Evolutionary conservation across 2,797 vertebrate species (phyloP).

Genomic region (Aplochiton taeniatus): DNA sequence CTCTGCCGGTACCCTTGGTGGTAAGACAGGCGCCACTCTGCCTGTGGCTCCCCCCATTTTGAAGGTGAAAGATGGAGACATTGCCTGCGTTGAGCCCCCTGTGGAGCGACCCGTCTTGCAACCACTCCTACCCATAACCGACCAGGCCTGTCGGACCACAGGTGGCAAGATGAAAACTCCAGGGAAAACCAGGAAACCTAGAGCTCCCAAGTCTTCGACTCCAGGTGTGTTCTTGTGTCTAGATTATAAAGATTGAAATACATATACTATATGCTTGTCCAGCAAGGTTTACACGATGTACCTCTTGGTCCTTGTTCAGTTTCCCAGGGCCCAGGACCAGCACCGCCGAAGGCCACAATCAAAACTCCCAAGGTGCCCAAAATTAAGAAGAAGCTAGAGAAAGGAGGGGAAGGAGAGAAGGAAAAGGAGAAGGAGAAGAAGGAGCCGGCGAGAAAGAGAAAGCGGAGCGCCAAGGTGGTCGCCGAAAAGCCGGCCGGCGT

Average conservation of each 20-base stretch:
- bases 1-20: slow-evolving; percentile 46
- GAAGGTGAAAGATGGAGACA: slow-evolving; percentile 60
- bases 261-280: not conserved
- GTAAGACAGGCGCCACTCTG: slow-evolving; percentile 43
- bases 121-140: slow-evolving; percentile 57
- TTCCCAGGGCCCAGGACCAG: slow-evolving; percentile 41
- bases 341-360: slow-evolving; percentile 52
- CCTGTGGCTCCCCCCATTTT: slow-evolving; percentile 52
- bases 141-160: slow-evolving; percentile 28
- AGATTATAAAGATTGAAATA: too few species aligned
- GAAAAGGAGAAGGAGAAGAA: slow-evolving; percentile 49
- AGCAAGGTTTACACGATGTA: not conserved
- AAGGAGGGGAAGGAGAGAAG: slow-evolving; percentile 33
- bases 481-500: slow-evolving; percentile 35
- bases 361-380: slow-evolving; percentile 51
- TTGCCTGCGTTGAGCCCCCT: slow-evolving; percentile 60
- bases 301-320: not conserved
- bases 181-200: slow-evolving; percentile 71
- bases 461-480: slow-evolving; percentile 54
- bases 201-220: slow-evolving; percentile 57
- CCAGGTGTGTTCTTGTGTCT: slow-evolving; percentile 49
- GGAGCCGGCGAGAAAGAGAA: slow-evolving; percentile 55
- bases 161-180: slow-evolving; percentile 48
- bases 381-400: slow-evolving; percentile 24
- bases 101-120: slow-evolving; percentile 56